Percentiles rank a stretch among this genome's conserved stretches.
Conservation (phyloP, 2,888 invertebrate species). For the Acanthosepion lycidas region DNA sequence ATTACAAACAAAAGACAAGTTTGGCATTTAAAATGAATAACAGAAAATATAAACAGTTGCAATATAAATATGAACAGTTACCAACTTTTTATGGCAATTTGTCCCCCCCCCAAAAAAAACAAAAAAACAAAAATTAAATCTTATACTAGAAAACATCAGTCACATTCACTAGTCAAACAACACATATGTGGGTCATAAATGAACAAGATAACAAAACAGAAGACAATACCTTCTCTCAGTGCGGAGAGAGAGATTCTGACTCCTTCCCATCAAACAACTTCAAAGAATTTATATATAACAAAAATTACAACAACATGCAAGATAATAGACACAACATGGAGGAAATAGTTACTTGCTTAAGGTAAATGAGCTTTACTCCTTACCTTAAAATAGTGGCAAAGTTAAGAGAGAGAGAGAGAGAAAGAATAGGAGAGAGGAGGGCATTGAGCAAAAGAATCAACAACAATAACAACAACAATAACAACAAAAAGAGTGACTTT, state of each 20-base stretch:
- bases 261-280: neutral
- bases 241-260: neutral
- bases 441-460: neutral
- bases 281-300: neutral
- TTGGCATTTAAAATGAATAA: too few species aligned
- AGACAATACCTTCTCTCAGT: too few species aligned
- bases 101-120: too few species aligned
- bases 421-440: neutral
- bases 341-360: neutral
- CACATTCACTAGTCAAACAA: too few species aligned
- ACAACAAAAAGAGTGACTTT: neutral
- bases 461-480: slow-evolving; percentile 16
- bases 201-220: too few species aligned
- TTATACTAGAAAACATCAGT: too few species aligned
- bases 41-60: too few species aligned
- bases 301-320: neutral
- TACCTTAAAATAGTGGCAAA: neutral
- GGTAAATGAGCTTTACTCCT: neutral
- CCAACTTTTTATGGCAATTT: too few species aligned
- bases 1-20: too few species aligned
- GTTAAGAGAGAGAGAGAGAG: neutral
- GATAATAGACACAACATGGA: neutral
- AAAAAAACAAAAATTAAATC: too few species aligned
- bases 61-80: too few species aligned
- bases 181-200: too few species aligned